Evolutionary conservation across 2,888 invertebrate species (phyloP).

Genomic region (Spisula subtruncata): DNA sequence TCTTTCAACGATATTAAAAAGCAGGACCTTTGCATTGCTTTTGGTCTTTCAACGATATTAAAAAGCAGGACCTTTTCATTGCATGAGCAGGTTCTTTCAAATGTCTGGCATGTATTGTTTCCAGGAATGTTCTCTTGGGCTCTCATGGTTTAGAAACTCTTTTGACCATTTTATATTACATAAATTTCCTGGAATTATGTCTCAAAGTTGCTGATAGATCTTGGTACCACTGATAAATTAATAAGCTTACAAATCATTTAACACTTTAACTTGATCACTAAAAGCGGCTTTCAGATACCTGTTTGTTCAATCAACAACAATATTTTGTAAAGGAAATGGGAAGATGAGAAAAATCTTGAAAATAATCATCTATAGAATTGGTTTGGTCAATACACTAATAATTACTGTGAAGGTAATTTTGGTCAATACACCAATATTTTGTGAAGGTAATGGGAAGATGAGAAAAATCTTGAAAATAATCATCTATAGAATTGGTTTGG

Average conservation of each 20-base stretch:
- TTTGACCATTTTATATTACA: not conserved
- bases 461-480: slow-evolving; percentile 1
- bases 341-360: slow-evolving; percentile 4
- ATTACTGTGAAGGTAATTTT: no score
- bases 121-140: no score
- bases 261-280: not conserved
- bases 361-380: slow-evolving; percentile 3
- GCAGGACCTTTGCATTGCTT: no score
- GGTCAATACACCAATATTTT: no score
- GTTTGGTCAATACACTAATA: slow-evolving; percentile 21
- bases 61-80: no score
- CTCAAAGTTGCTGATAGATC: not conserved
- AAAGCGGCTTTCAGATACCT: not conserved
- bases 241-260: not conserved
- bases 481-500: slow-evolving; percentile 11
- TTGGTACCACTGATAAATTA: not conserved
- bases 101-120: no score
- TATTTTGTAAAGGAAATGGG: not conserved
- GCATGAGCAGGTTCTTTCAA: no score
- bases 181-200: not conserved
- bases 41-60: no score
- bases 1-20: no score
- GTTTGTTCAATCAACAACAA: not conserved
- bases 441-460: not conserved
- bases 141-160: not conserved